Evolutionary conservation across 92 coral and sea anemone genomes (phyloP).

Genomic region (Meandrina meandrites): DNA sequence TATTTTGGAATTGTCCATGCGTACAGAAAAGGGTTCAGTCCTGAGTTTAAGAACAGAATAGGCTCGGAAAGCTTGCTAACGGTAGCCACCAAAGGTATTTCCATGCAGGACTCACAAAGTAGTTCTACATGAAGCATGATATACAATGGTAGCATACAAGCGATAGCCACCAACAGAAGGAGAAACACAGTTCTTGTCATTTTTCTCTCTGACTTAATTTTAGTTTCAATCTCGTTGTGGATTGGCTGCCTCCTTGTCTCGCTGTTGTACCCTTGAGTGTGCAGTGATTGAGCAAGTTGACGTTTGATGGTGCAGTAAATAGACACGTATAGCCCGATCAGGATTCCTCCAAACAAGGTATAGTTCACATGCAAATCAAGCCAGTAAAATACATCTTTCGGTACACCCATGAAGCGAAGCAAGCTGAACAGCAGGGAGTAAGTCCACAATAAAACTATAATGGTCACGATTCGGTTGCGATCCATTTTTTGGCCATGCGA

Average conservation of each 20-base stretch:
- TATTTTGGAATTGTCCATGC: constrained; percentile 59
- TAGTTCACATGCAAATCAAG: constrained; percentile 32
- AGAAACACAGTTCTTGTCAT: constrained; percentile 33
- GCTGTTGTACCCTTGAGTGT: constrained; percentile 28
- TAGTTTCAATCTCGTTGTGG: constrained; percentile 1
- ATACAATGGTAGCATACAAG: constrained; percentile 31
- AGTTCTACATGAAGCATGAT: constrained; percentile 43
- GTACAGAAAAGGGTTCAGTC: constrained; percentile 51
- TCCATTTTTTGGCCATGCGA: constrained; percentile 15
- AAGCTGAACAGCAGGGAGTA: constrained; percentile 22
- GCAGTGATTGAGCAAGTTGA: constrained; percentile 13
- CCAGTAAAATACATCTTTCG: constrained; percentile 38
- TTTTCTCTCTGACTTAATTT: constrained; percentile 16
- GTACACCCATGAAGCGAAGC: constrained; percentile 34
- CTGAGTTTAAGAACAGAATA: constrained; percentile 56
- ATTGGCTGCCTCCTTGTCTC: constrained; percentile 20
- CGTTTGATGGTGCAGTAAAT: constrained; percentile 20
- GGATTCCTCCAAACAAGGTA: constrained; percentile 15
- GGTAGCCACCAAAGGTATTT: not conserved
- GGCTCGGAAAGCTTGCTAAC: constrained; percentile 60
- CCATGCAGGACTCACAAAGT: constrained; percentile 34
- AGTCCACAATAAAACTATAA: constrained; percentile 15
- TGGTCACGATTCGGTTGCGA: not conserved
- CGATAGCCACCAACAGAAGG: constrained; percentile 16
- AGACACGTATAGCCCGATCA: constrained; percentile 21